These are phyloP conservation scores for Nannoperca obscura DNA, from an alignment of 2,797 vertebrate species.

Conservation along the genomic window DNA sequence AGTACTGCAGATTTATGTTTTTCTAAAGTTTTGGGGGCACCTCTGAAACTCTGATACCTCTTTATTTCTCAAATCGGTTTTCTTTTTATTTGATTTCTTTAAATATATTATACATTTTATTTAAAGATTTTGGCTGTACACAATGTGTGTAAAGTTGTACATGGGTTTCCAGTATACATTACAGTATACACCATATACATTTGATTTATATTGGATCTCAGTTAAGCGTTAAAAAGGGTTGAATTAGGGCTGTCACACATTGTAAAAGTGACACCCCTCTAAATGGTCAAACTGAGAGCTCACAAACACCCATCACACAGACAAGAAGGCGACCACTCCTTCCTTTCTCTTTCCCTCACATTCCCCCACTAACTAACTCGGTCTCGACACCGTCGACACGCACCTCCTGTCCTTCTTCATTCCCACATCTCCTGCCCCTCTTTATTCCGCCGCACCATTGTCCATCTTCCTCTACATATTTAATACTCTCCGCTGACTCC, in stretches of 20 bases:
- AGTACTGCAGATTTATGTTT: conserved; percentile 21
- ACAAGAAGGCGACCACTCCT: conserved; percentile 13
- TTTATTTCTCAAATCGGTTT: neutral
- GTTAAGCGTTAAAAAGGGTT: conserved; percentile 36
- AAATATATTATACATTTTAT: neutral
- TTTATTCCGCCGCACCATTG: conserved; percentile 75
- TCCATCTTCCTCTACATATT: conserved; percentile 87
- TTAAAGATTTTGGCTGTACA: neutral
- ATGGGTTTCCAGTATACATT: neutral
- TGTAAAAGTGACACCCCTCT: conserved; percentile 50
- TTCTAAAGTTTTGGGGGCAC: conserved; percentile 43
- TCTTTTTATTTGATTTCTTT: too few relatives aligned
- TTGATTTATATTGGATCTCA: conserved; percentile 6
- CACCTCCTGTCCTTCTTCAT: conserved; percentile 65
- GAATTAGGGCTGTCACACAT: conserved; percentile 55
- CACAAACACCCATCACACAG: conserved; percentile 63
- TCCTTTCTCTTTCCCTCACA: conserved; percentile 22
- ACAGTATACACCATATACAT: too few relatives aligned
- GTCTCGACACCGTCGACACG: conserved; percentile 14
- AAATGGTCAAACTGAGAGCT: conserved; percentile 70
- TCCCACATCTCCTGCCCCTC: conserved; percentile 67
- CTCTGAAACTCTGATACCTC: conserved; percentile 21
- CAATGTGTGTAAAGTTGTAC: neutral
- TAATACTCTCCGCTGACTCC: conserved; percentile 84
- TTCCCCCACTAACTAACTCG: conserved; percentile 47